Evolutionary conservation across 2,888 invertebrate species (phyloP).

Genomic region (Geotrupes spiniger): DNA sequence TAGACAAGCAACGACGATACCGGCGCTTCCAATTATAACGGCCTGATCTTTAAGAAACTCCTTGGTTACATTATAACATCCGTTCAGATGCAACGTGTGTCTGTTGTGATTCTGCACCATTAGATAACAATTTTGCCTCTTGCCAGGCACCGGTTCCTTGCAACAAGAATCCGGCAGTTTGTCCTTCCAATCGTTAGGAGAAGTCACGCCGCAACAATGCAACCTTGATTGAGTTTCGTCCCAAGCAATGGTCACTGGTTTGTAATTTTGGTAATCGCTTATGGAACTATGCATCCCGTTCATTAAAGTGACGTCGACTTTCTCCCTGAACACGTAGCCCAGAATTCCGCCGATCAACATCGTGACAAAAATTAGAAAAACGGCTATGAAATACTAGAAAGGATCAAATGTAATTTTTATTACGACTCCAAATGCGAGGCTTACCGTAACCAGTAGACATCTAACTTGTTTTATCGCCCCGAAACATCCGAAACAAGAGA

Average conservation of each 20-base stretch:
- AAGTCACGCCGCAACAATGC: slow-evolving; percentile 80
- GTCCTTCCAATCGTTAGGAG: slow-evolving; percentile 73
- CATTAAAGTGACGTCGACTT: slow-evolving; percentile 72
- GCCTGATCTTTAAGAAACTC: slow-evolving; percentile 75
- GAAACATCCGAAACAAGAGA: slow-evolving; percentile 88
- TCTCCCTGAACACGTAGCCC: slow-evolving; percentile 85
- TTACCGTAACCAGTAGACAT: slow-evolving; percentile 88
- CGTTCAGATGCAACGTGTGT: slow-evolving; percentile 66
- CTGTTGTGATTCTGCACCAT: slow-evolving; percentile 53
- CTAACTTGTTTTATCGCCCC: slow-evolving; percentile 93
- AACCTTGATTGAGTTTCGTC: slow-evolving; percentile 81
- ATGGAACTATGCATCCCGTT: slow-evolving; percentile 77
- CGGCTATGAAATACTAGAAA: slow-evolving; percentile 82
- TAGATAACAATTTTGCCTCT: slow-evolving; percentile 57
- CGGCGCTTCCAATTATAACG: slow-evolving; percentile 74
- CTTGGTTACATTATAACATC: slow-evolving; percentile 72
- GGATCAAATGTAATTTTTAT: slow-evolving; percentile 23
- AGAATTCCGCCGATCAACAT: slow-evolving; percentile 89
- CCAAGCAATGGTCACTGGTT: slow-evolving; percentile 78
- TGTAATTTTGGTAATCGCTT: slow-evolving; percentile 67
- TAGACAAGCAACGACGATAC: slow-evolving; percentile 77
- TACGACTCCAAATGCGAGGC: too few relatives aligned
- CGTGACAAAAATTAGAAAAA: slow-evolving; percentile 85
- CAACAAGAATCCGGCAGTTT: slow-evolving; percentile 77
- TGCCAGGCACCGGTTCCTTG: slow-evolving; percentile 58